Evolutionary conservation across 2,888 invertebrate genomes (phyloP), one percentile per base, ranked within the genome.

Genomic region (Cloeon dipterum): DNA sequence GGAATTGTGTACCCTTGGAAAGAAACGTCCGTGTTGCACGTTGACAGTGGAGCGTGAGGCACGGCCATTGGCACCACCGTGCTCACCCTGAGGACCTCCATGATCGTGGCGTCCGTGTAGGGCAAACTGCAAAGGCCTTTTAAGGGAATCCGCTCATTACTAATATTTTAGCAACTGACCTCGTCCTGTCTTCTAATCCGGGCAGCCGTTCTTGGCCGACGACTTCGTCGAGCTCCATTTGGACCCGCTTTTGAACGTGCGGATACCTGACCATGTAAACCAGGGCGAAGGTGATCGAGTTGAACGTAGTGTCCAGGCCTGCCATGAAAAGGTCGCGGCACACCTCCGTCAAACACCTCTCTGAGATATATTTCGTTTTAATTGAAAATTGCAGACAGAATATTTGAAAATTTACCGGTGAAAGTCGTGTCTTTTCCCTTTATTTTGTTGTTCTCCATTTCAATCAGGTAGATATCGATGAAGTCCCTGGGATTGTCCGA

Each of bases 1-100:
- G 53, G 52, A 32, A 54, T 48, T 1, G 40, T 43, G 36, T 47
- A 51, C 19, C 49, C 50, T 3, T 40, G 40, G 17, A 52, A 43
- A 3, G 36, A 32, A n/a, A 49, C 43, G 32, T 52, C 50, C 13
- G 41, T 35, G 7, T 26, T 20, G n/a, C n/a, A n/a, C n/a, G 44
- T 40, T 11, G 41, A 35, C 34, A 48, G 50, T 26, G 34, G 34
- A 8, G 38, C 33, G 16, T 38, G 38, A 3, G 45, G 52, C 43
- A 39, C 44, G 39, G 39, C 41, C 26, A 20, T 41, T 17, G 40
- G 47, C 25, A 46, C 45, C 23, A 50, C 44, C 25, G 42, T 42
- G 3, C 47, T 46, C 8, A 44, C 36, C 19, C 53, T 37, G 26
- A 45, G 43, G 4, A 48, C 42, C 41, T 52, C 52, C 35, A 45